Evolutionary conservation across 2,888 invertebrate genomes (phyloP).

Genomic region (Cephus sareptanus): DNA sequence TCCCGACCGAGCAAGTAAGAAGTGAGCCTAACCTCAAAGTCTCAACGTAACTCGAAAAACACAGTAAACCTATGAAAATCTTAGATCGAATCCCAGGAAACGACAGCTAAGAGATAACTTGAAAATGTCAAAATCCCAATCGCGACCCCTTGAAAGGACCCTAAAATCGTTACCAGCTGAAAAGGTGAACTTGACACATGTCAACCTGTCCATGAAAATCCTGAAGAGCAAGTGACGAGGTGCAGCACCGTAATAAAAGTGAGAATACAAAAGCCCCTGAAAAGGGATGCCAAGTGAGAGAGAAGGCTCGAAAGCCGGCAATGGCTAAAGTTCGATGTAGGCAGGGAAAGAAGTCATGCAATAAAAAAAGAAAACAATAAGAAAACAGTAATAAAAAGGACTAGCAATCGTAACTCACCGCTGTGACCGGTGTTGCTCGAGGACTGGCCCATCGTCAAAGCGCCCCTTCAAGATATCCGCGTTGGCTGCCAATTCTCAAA

Average conservation of each 20-base stretch:
- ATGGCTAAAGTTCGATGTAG: not conserved
- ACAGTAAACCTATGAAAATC: not conserved
- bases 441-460: slow-evolving; percentile 60
- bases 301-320: not conserved
- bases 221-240: slow-evolving; percentile 3
- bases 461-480: slow-evolving; percentile 10
- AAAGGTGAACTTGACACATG: slow-evolving; percentile 37
- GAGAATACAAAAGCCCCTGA: not conserved
- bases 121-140: not conserved
- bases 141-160: not conserved
- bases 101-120: not conserved
- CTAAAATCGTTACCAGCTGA: not conserved
- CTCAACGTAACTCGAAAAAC: not conserved
- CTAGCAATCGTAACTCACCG: slow-evolving; percentile 51
- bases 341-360: not conserved
- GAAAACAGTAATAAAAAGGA: slow-evolving; percentile 1
- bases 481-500: not conserved
- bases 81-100: not conserved
- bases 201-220: slow-evolving; percentile 33
- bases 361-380: not conserved
- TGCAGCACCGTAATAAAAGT: not conserved
- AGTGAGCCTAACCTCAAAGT: slow-evolving; percentile 19
- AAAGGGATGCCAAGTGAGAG: not conserved
- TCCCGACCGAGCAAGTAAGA: not conserved
- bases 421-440: slow-evolving; percentile 63